Evolutionary conservation across 2,888 invertebrate genomes (phyloP).

Genomic region (Oxystoma pomonae): DNA sequence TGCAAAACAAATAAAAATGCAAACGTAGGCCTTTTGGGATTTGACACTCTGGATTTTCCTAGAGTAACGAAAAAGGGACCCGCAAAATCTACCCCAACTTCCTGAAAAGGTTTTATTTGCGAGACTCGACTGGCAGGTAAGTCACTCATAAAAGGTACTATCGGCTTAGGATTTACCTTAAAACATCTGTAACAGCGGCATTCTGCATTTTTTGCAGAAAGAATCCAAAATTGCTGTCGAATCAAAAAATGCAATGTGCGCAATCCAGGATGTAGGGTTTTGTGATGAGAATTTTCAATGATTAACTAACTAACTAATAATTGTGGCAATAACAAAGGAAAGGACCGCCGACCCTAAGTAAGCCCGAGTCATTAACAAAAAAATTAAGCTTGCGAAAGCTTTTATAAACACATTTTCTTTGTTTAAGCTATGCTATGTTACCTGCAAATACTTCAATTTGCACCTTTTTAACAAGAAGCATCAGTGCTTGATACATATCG

Average conservation of each 20-base stretch:
- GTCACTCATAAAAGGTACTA: constrained; percentile 12
- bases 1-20: constrained; percentile 17
- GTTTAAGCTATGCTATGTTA: background rate
- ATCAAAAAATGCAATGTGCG: constrained; percentile 10
- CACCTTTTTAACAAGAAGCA: background rate
- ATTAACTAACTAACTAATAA: no score
- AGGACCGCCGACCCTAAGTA: background rate
- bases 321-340: background rate
- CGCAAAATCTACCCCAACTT: constrained; percentile 11
- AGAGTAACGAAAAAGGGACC: constrained; percentile 16
- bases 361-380: background rate
- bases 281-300: no score
- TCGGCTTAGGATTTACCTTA: constrained; percentile 3
- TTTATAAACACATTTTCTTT: background rate
- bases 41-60: constrained; percentile 5
- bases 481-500: background rate
- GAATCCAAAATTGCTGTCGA: constrained; percentile 10
- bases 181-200: constrained; percentile 9
- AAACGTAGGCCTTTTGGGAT: constrained; percentile 10
- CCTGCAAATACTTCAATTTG: background rate
- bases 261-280: background rate
- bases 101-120: constrained; percentile 11
- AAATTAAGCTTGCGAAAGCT: background rate
- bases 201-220: constrained; percentile 5
- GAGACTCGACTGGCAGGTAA: constrained; percentile 13